Percentiles rank a stretch among this genome's conserved stretches.
These are phyloP conservation scores for Polia nebulosa DNA, from an alignment of 2,888 invertebrate species.

Conservation along the genomic window DNA sequence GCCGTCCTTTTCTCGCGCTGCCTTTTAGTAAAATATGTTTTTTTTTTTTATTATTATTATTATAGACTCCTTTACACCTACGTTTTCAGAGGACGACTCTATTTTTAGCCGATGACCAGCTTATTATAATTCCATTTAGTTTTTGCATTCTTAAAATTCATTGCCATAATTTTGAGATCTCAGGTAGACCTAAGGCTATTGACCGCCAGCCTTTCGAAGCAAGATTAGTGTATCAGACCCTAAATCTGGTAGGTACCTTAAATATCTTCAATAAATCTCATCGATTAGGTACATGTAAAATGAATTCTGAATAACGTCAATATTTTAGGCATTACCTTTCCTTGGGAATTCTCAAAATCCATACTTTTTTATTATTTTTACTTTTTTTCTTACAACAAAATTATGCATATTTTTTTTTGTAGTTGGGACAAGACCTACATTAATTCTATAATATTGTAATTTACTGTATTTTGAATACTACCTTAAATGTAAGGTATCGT, in stretches of 20 bases:
- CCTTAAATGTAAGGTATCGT: background rate
- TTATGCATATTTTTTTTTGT: background rate
- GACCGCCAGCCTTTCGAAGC: conserved; percentile 21
- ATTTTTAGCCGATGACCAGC: background rate
- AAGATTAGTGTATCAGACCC: conserved; percentile 23
- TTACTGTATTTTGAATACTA: background rate
- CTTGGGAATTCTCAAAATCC: background rate
- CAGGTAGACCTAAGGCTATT: conserved; percentile 42
- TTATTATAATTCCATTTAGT: background rate
- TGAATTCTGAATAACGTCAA: background rate
- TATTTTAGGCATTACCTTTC: background rate
- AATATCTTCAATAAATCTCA: conserved; percentile 39
- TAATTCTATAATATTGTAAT: background rate
- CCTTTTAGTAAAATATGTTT: no score
- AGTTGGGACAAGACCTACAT: background rate
- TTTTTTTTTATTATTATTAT: background rate
- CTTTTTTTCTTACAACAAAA: background rate
- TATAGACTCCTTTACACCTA: background rate
- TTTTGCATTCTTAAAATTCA: background rate
- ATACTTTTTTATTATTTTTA: background rate
- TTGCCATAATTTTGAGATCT: conserved; percentile 32
- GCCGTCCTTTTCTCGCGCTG: no score
- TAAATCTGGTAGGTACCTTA: conserved; percentile 17
- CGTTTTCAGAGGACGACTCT: background rate
- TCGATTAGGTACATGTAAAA: conserved; percentile 1